Evolutionary conservation across 2,888 invertebrate genomes (phyloP).

Genomic region (Chaetogeoica ovagalla): DNA sequence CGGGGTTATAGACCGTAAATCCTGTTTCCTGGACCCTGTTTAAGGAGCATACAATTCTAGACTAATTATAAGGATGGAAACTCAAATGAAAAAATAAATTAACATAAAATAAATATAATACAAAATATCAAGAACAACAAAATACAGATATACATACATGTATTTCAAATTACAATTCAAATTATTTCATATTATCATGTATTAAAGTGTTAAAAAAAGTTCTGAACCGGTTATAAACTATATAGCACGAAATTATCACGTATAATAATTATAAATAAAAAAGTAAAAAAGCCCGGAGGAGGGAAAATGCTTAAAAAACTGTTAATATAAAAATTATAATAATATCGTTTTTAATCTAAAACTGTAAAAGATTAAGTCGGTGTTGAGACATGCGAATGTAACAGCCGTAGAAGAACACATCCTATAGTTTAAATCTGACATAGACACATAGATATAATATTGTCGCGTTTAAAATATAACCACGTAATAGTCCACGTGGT

Average conservation of each 20-base stretch:
- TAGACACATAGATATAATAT: too few relatives aligned
- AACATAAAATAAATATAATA: neutral
- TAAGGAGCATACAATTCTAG: conserved; percentile 7
- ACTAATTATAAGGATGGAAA: neutral
- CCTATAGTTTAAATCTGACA: too few relatives aligned
- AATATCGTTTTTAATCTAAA: too few relatives aligned
- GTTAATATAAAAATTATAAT: neutral
- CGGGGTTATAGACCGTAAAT: conserved; percentile 42
- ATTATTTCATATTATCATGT: too few relatives aligned
- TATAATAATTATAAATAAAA: neutral
- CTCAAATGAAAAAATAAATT: conserved; percentile 2
- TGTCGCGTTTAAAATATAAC: neutral
- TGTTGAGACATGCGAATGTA: neutral
- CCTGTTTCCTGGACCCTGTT: conserved; percentile 38
- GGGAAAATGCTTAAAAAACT: neutral
- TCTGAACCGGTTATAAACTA: too few relatives aligned
- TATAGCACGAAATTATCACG: too few relatives aligned
- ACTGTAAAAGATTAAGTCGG: neutral
- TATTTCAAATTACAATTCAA: too few relatives aligned
- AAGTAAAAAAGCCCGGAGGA: neutral
- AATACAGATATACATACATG: too few relatives aligned
- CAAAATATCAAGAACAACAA: neutral
- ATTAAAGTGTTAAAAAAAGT: too few relatives aligned
- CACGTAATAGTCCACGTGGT: neutral
- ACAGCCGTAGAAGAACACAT: neutral